phyloP scores from a whole-genome alignment of 2,113 vertebrate species.

The Rhombomys opimus region DNA sequence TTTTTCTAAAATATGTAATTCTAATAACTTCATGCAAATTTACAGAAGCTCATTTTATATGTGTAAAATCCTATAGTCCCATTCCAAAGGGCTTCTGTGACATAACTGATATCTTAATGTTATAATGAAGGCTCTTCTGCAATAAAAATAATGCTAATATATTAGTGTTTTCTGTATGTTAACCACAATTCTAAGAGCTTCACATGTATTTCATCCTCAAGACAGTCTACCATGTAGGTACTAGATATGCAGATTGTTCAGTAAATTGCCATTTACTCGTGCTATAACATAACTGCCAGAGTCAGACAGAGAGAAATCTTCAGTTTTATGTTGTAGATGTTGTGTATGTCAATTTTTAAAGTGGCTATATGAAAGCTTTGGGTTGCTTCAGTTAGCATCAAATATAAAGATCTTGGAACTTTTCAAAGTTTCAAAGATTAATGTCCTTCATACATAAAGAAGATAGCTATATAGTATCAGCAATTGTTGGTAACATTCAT shows the following conservation, averaged over 20 bases:
- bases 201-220: not conserved
- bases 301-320: constrained; percentile 14
- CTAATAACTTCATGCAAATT: constrained; percentile 18
- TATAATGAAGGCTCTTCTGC: not conserved
- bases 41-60: constrained; percentile 27
- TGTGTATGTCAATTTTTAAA: constrained; percentile 22
- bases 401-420: constrained; percentile 17
- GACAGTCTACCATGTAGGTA: not conserved
- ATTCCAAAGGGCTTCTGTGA: constrained; percentile 8
- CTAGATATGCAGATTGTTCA: not conserved
- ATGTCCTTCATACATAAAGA: not conserved
- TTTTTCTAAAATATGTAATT: not conserved
- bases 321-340: constrained; percentile 10
- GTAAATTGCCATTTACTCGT: constrained; percentile 13
- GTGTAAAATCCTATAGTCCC: not conserved
- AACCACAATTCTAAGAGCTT: not conserved
- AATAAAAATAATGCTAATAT: constrained; percentile 17
- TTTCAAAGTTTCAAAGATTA: constrained; percentile 26
- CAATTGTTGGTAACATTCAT: not conserved
- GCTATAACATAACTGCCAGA: not conserved
- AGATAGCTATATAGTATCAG: not conserved
- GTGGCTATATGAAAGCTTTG: not conserved
- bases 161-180: not conserved
- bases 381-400: constrained; percentile 32
- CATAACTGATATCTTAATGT: not conserved